Evolutionary conservation across 2,113 vertebrate genomes (phyloP), one percentile per base, ranked within the genome.

Genomic region (Brienomyrus longianalis): DNA sequence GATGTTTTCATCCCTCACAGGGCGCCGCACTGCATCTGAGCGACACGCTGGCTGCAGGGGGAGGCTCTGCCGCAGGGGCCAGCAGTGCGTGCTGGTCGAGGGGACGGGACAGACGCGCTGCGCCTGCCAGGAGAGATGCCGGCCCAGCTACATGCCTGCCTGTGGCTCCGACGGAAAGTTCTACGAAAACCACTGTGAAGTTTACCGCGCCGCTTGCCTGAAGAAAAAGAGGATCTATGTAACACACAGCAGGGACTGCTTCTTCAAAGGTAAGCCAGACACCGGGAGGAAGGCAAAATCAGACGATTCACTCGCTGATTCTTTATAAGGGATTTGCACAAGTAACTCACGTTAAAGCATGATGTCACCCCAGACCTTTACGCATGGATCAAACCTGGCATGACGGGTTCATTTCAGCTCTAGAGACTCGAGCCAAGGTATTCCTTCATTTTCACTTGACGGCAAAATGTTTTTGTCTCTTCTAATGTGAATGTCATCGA

Each of bases 131-230:
- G 95, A 97, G 85, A 94, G 92, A 0, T 99, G 98, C 92, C 97
- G 95, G 56, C 91, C 96, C 92, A 97, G 92, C 92, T 99, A 98
- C 70, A 88, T 98, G 94, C 98, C 98, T 0, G 96, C 98, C 91
- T 99, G 98, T 0, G 98, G 98, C 62, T 99, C 98, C 0, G 97
- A 99, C 0, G 97, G 98, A 88, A 95, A 95, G 52, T 97, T 99
- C 91, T 99, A 99, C 1, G 97, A 98, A 91, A 99, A 98, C 92
- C 98, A 99, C 94, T 99, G 98, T 0, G 97, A 98, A 90, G 95
- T 99, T 77, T 97, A 98, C 92, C 96, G 96, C 39, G 94, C 97
- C 1, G 97, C 98, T 0, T 99, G 98, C 83, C 95, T 98, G 94
- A 96, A 97, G 94, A 95, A 94, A 88, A 97, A 94, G 91, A 96